A percentile compares a stretch with the other conserved stretches of the same genome.
phyloP scores from a whole-genome alignment of 2,797 vertebrate genomes.

The Lithobates sylvaticus region DNA sequence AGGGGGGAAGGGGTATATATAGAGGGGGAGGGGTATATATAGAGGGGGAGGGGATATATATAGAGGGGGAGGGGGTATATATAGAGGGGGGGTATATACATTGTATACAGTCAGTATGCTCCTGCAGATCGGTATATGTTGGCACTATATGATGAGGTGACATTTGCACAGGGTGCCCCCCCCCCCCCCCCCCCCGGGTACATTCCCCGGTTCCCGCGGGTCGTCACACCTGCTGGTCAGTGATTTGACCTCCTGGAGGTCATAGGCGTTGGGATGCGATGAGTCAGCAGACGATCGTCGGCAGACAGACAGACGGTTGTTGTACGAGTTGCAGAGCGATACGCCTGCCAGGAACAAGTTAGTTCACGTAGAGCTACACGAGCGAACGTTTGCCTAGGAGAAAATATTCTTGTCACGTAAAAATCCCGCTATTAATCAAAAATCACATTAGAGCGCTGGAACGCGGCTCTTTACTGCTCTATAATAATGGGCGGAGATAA shows the following conservation, averaged over 20 bases:
- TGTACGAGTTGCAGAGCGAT: conserved; percentile 63
- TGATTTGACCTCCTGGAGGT: neutral
- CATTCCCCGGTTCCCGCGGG: too few relatives aligned
- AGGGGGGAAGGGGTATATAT: too few relatives aligned
- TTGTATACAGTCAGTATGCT: too few relatives aligned
- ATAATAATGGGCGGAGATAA: conserved; percentile 81
- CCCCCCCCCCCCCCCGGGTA: too few relatives aligned
- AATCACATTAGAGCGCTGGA: conserved; percentile 83
- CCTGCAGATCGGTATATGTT: neutral
- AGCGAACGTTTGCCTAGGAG: conserved; percentile 72
- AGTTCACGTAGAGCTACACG: conserved; percentile 73
- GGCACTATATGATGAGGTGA: too few relatives aligned
- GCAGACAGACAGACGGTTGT: conserved; percentile 37
- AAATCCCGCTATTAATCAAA: conserved; percentile 83
- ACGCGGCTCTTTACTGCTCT: conserved; percentile 81
- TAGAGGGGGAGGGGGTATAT: too few relatives aligned
- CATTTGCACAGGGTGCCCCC: too few relatives aligned
- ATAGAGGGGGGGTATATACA: too few relatives aligned
- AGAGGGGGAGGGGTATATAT: too few relatives aligned
- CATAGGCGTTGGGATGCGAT: too few relatives aligned
- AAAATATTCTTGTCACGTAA: conserved; percentile 86
- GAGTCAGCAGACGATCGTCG: neutral
- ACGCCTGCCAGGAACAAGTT: conserved; percentile 72
- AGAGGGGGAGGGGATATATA: too few relatives aligned
- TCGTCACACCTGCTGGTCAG: too few relatives aligned